phyloP scores from a whole-genome alignment of 2,888 invertebrate genomes.

The Cepaea hortensis region DNA sequence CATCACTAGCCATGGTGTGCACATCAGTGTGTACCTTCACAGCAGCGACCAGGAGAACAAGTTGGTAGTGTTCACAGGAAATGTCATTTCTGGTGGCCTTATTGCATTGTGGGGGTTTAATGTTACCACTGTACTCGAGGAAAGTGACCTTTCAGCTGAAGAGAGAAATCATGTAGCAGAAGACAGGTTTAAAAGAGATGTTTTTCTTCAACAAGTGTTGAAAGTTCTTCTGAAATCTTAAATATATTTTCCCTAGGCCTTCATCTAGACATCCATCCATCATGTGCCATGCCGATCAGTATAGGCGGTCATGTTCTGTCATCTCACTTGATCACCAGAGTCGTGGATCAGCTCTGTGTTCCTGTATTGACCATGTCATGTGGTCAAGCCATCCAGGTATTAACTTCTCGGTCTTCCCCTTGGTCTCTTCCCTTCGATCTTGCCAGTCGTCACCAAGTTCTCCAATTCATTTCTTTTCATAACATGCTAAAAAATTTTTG shows the following conservation, averaged over 20 bases:
- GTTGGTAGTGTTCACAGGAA: slow-evolving; percentile 22
- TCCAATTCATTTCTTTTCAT: too few species aligned
- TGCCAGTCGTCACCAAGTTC: too few species aligned
- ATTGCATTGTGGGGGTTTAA: slow-evolving; percentile 37
- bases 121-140: background rate
- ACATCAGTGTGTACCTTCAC: background rate
- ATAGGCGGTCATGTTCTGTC: too few species aligned
- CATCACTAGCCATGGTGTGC: background rate
- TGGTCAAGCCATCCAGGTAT: too few species aligned
- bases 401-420: too few species aligned
- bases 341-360: too few species aligned
- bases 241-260: background rate
- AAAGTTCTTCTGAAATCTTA: background rate
- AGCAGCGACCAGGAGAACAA: background rate
- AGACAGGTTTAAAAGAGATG: slow-evolving; percentile 37
- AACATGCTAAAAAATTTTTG: too few species aligned
- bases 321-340: too few species aligned
- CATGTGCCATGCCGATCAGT: too few species aligned
- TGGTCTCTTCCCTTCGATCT: too few species aligned
- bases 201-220: slow-evolving; percentile 5
- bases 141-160: background rate
- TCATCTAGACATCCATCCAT: too few species aligned
- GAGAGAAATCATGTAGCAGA: background rate
- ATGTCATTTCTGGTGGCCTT: background rate
- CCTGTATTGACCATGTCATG: too few species aligned